Percentiles rank a stretch among this genome's conserved stretches.
These are phyloP conservation scores for Excalfactoria chinensis DNA, from an alignment of 2,113 vertebrate species.

Conservation along the genomic window DNA sequence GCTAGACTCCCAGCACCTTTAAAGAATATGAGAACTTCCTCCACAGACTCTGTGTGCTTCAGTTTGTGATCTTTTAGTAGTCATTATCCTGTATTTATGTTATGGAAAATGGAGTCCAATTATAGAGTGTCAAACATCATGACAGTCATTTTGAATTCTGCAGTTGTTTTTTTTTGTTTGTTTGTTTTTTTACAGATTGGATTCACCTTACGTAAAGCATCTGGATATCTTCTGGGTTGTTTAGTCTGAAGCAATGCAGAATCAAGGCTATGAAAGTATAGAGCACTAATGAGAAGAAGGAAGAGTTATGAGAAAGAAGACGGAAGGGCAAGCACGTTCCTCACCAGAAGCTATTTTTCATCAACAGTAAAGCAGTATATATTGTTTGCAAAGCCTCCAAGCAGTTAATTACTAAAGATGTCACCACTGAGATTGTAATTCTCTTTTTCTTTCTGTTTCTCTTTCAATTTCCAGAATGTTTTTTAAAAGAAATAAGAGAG, in stretches of 20 bases:
- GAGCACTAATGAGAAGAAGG: too few species aligned
- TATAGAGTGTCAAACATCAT: not conserved
- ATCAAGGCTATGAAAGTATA: too few species aligned
- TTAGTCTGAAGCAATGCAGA: not conserved
- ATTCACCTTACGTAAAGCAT: not conserved
- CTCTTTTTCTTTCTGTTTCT: not conserved
- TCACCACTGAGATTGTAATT: not conserved
- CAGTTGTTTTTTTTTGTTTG: not conserved
- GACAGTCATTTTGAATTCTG: not conserved
- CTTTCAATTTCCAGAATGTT: not conserved
- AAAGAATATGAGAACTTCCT: slow-evolving; percentile 21
- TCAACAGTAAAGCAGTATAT: not conserved
- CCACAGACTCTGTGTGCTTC: not conserved
- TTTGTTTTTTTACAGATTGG: not conserved
- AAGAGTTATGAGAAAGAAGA: not conserved
- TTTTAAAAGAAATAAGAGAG: not conserved
- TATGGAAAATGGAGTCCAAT: slow-evolving; percentile 30
- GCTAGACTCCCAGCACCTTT: slow-evolving; percentile 59
- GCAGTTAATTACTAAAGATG: not conserved
- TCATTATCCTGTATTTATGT: slow-evolving; percentile 46
- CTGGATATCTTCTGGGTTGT: not conserved
- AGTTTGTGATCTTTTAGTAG: slow-evolving; percentile 33
- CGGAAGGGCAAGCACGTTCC: not conserved
- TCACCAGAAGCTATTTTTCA: not conserved
- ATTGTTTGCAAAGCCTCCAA: not conserved